phyloP scores from a whole-genome alignment of 2,797 vertebrate genomes.

The Apodemus agrarius region DNA sequence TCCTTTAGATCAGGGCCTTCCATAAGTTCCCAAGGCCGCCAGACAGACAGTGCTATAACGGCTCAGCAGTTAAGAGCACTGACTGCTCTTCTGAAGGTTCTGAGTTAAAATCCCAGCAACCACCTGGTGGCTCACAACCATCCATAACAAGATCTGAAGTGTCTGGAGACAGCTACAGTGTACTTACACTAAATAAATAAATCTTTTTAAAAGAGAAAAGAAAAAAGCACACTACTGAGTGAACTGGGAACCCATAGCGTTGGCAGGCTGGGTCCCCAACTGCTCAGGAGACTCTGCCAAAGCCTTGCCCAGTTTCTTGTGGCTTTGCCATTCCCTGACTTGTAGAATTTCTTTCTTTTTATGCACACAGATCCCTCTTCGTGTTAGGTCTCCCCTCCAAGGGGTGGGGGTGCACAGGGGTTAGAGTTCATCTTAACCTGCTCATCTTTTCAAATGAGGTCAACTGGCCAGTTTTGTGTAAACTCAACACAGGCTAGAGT shows the following conservation, averaged over 20 bases:
- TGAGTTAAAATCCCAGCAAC: too few species aligned
- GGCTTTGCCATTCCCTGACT: background rate
- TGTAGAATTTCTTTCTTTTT: background rate
- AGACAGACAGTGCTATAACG: rapidly evolving
- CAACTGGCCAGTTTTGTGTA: background rate
- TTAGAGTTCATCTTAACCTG: too few species aligned
- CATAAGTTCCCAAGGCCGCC: background rate
- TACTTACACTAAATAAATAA: too few species aligned
- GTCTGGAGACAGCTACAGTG: too few species aligned
- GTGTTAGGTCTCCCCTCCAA: background rate
- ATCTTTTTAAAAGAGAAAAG: too few species aligned
- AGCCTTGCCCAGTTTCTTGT: too few species aligned
- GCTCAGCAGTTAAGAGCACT: too few species aligned
- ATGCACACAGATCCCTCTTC: background rate
- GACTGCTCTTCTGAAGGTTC: too few species aligned
- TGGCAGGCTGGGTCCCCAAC: background rate
- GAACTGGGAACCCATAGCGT: background rate
- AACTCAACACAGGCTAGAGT: background rate
- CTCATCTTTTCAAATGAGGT: background rate
- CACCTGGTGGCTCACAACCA: too few species aligned
- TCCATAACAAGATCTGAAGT: too few species aligned
- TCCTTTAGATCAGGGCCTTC: rapidly evolving
- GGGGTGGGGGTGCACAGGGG: background rate
- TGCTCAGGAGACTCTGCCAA: rapidly evolving
- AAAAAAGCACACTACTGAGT: rapidly evolving